phyloP scores from a whole-genome alignment of 2,797 vertebrate genomes.

The Danio jaintianensis region DNA sequence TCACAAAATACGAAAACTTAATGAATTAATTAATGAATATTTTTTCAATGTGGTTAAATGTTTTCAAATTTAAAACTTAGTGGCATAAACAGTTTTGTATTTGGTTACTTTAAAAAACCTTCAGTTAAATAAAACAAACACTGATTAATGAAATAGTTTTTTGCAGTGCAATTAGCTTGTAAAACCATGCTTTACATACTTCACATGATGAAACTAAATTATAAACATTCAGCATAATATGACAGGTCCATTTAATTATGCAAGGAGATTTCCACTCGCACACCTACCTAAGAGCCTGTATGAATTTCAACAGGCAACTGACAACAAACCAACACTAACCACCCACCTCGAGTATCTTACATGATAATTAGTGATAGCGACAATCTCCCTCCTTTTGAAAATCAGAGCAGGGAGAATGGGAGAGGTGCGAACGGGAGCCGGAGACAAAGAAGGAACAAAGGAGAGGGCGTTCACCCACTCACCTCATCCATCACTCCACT shows the following conservation, averaged over 20 bases:
- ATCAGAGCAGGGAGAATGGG: slow-evolving; percentile 34
- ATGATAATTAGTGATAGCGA: slow-evolving; percentile 24
- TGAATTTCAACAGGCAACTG: background rate
- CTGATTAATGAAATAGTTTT: background rate
- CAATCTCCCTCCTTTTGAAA: slow-evolving; percentile 45
- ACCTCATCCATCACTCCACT: slow-evolving; percentile 57
- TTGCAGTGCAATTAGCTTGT: background rate
- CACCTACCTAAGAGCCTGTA: background rate
- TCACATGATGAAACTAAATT: background rate
- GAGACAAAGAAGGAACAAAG: slow-evolving; percentile 52
- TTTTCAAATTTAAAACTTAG: no score
- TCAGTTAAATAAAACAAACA: background rate
- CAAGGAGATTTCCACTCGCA: background rate
- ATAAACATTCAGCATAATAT: background rate
- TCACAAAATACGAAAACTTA: no score
- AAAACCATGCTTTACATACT: slow-evolving; percentile 10
- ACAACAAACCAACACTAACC: slow-evolving; percentile 23
- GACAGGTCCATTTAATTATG: background rate
- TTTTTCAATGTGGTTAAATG: no score
- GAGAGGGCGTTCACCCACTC: slow-evolving; percentile 57
- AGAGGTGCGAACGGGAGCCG: slow-evolving; percentile 24
- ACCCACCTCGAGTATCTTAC: slow-evolving; percentile 23
- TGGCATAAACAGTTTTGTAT: no score
- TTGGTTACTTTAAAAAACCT: background rate
- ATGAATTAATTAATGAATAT: no score